Evolutionary conservation across 2,888 invertebrate species (phyloP), one percentile per base, ranked within the genome.

Genomic region (Druceiella hillmani): DNA sequence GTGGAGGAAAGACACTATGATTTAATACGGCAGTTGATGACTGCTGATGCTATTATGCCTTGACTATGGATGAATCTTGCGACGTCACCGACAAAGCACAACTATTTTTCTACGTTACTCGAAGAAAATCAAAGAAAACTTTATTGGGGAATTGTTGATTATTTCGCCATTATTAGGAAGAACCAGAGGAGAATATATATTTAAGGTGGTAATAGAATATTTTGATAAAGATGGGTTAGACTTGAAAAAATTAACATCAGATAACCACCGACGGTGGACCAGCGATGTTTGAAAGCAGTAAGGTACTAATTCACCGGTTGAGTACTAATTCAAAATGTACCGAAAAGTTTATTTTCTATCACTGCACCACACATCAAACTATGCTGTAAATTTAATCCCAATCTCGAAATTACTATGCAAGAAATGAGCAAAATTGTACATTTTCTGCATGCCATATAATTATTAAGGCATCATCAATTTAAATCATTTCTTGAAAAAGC

Each of bases 41-140:
- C 36, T 40, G 38, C 44, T 40, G 28, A n/a, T n/a, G 44, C 40
- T 39, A 38, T 44, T 46, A 41, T 30, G 33, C 37, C 41, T 45
- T 47, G 43, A 41, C 43, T 44, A 40, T 45, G 37, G 40, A 47
- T 43, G 47, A 47, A 45, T 47, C 47, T 39, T 44, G 41, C 42
- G 45, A 43, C 36, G 39, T 45, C 39, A 45, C 43, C 31, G 33
- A 44, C 41, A 45, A 27, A 27, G 43, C 45, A 41, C 46, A n/a
- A n/a, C n/a, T n/a, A n/a, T n/a, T n/a, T n/a, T n/a, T n/a, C n/a
- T n/a, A n/a, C n/a, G n/a, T n/a, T n/a, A n/a, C n/a, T n/a, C n/a
- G n/a, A n/a, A n/a, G n/a, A n/a, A n/a, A n/a, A n/a, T 47, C 40
- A 38, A 42, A 34, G 14, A 46, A 46, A 44, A 37, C 33, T 44